These are phyloP conservation scores for Myiozetetes cayanensis DNA, from an alignment of 2,113 vertebrate species.

Conservation along the genomic window DNA sequence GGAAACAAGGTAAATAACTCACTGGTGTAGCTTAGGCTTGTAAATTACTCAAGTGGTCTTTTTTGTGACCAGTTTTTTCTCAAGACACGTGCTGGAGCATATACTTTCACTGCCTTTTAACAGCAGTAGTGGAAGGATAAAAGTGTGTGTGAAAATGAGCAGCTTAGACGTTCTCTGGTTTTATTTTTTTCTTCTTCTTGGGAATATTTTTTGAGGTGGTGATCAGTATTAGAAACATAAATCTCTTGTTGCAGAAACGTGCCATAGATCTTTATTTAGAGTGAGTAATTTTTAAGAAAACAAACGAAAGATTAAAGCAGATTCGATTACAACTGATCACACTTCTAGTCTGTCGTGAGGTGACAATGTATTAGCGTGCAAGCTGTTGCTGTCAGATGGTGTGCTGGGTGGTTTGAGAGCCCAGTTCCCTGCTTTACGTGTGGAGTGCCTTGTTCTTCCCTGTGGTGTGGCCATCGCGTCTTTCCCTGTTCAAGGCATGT, in stretches of 20 bases:
- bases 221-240: not conserved
- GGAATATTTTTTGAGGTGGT: not conserved
- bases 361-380: not conserved
- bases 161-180: not conserved
- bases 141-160: not conserved
- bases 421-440: not conserved
- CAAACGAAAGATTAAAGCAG: not conserved
- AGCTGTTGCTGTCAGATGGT: not conserved
- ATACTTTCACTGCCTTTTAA: not conserved
- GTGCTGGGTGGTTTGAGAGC: not conserved
- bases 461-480: accelerated
- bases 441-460: not conserved
- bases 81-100: not conserved
- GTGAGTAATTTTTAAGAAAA: not conserved
- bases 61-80: not conserved
- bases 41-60: not conserved
- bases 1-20: not conserved
- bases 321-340: not conserved
- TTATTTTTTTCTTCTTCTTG: not conserved
- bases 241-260: not conserved
- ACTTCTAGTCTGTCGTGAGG: not conserved
- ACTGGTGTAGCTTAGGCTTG: not conserved
- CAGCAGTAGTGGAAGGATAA: not conserved
- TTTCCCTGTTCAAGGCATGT: not conserved
- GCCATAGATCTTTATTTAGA: not conserved